Conservation (phyloP, 2,888 invertebrate species). For the Laspeyria flexula region DNA sequence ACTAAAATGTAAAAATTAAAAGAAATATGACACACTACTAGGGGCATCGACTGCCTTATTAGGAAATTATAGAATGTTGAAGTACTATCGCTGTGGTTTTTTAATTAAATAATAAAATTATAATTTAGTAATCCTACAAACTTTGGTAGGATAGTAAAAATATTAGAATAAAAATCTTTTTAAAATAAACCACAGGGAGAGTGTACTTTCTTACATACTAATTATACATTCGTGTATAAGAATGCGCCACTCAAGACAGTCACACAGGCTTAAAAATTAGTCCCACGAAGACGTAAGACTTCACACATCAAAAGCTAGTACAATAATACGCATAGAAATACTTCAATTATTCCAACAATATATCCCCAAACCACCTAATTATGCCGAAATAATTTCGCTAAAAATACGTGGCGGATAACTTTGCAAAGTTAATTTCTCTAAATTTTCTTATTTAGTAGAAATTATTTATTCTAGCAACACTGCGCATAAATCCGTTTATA, state of each 20-base stretch:
- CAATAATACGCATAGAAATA: conserved; percentile 13
- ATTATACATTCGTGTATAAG: conserved; percentile 49
- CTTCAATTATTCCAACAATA: conserved; percentile 15
- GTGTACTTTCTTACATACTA: conserved; percentile 49
- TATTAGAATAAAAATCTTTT: conserved; percentile 24
- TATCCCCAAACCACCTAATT: no score
- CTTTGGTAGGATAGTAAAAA: conserved; percentile 29
- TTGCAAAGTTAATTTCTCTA: not conserved
- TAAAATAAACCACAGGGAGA: conserved; percentile 65
- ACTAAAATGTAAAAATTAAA: conserved; percentile 71
- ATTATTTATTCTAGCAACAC: not conserved
- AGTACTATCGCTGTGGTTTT: conserved; percentile 65
- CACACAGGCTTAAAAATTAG: conserved; percentile 44
- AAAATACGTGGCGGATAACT: no score
- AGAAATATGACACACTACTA: conserved; percentile 83
- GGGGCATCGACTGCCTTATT: conserved; percentile 62
- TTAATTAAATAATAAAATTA: conserved; percentile 16
- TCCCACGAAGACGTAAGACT: conserved; percentile 16
- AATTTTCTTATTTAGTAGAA: not conserved
- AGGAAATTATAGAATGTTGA: conserved; percentile 58
- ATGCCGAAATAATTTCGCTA: not conserved
- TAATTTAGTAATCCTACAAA: conserved; percentile 33
- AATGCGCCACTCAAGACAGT: conserved; percentile 57
- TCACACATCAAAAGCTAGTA: conserved; percentile 28
- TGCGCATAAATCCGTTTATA: not conserved